Conservation (phyloP, 2,113 vertebrate genomes). For the Rattus norvegicus region DNA sequence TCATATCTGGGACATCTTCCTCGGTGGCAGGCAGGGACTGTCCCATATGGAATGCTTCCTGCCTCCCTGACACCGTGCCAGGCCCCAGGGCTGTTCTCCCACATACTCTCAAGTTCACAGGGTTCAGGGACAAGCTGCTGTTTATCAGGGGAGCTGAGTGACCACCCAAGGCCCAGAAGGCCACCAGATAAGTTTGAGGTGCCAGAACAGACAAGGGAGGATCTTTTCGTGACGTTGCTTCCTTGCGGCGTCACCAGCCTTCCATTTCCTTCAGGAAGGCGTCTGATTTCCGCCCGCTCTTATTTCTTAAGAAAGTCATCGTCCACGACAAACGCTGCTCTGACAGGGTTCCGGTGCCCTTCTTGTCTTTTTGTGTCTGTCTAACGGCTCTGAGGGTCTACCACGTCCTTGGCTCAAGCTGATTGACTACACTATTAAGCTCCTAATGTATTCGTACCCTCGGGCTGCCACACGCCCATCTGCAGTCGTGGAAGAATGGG, state of each 20-base stretch:
- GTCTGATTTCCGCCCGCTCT: background rate
- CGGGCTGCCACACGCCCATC: fast-evolving
- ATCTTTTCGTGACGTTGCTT: background rate
- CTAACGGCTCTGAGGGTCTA: no score
- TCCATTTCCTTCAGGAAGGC: background rate
- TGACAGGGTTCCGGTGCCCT: fast-evolving
- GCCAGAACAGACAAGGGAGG: background rate
- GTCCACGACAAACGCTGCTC: fast-evolving
- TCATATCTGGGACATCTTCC: background rate
- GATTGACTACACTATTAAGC: fast-evolving
- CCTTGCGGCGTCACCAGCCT: fast-evolving
- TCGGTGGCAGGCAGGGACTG: background rate
- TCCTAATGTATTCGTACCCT: fast-evolving
- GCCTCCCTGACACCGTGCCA: background rate
- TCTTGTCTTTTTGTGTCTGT: fast-evolving
- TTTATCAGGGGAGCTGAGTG: background rate
- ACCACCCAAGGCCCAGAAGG: background rate
- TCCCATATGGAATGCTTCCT: background rate
- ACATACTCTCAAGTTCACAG: no score
- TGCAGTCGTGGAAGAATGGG: no score
- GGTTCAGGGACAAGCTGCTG: background rate
- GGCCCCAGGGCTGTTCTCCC: background rate
- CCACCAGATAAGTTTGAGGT: background rate
- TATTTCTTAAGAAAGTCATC: background rate
- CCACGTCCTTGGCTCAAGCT: background rate